These are phyloP conservation scores for Maconellicoccus hirsutus DNA, from an alignment of 1,140 invertebrate genomes.

Conservation along the genomic window DNA sequence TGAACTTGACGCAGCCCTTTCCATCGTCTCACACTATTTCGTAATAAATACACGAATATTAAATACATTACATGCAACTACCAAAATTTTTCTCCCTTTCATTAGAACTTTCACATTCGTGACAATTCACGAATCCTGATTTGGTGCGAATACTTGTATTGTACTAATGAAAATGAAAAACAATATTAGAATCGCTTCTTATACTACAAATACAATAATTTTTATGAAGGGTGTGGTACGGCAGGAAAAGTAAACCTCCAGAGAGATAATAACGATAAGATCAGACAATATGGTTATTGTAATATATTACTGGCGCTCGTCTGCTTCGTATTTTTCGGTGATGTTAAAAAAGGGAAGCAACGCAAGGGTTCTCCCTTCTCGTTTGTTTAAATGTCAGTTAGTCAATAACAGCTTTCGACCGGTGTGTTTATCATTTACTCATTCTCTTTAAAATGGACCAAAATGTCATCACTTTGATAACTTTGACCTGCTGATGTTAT, in stretches of 20 bases:
- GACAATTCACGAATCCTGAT: background rate
- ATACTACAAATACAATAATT: conserved; percentile 10
- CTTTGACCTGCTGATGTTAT: background rate
- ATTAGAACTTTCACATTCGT: background rate
- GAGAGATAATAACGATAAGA: conserved; percentile 19
- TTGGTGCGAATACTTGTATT: background rate
- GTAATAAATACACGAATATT: background rate
- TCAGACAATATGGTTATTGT: conserved; percentile 16
- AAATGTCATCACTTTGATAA: conserved; percentile 16
- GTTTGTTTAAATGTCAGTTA: conserved; percentile 22
- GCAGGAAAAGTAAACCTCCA: conserved; percentile 18
- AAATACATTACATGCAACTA: background rate
- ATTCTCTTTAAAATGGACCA: conserved; percentile 12
- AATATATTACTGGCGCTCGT: conserved; percentile 21
- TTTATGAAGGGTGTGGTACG: conserved; percentile 17
- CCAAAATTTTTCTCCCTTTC: background rate
- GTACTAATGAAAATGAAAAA: background rate
- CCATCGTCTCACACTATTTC: no score
- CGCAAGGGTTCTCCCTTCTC: conserved; percentile 11
- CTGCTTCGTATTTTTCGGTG: conserved; percentile 13
- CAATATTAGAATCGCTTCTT: background rate
- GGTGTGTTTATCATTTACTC: conserved; percentile 16
- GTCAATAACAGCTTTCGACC: conserved; percentile 12
- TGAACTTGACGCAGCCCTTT: no score
- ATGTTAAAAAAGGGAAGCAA: conserved; percentile 2